Conservation (phyloP, 2,113 vertebrate genomes). For the Guaruba guarouba region DNA sequence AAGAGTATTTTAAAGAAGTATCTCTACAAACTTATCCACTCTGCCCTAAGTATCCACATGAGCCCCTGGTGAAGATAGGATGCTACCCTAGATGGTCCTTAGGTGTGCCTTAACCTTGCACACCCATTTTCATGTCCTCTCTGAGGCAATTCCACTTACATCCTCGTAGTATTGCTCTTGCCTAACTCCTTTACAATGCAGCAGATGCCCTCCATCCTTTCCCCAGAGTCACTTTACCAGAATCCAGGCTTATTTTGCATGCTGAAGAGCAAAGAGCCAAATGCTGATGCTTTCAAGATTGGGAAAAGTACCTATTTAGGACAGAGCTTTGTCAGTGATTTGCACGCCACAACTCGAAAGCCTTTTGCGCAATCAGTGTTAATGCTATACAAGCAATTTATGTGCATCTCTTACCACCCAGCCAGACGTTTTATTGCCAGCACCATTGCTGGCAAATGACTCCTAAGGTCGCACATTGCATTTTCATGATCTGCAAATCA, state of each 20-base stretch:
- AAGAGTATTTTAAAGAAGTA: not conserved
- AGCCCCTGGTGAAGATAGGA: not conserved
- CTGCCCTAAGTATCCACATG: not conserved
- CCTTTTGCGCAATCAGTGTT: not conserved
- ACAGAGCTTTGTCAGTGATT: not conserved
- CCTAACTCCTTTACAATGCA: not conserved
- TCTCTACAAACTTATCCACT: not conserved
- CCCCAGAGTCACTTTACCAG: not conserved
- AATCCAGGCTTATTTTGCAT: not conserved
- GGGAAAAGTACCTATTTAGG: not conserved
- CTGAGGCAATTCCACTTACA: not conserved
- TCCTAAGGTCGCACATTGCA: slow-evolving; percentile 26
- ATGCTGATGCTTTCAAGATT: not conserved
- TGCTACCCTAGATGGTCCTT: not conserved
- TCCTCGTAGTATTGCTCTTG: not conserved
- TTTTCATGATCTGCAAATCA: slow-evolving; percentile 50
- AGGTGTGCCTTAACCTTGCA: not conserved
- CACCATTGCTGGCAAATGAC: not conserved
- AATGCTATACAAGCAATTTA: not conserved
- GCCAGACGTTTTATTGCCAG: not conserved
- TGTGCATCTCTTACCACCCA: not conserved
- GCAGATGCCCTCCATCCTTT: not conserved
- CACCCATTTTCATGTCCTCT: not conserved
- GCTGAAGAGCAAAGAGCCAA: not conserved
- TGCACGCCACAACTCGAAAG: not conserved